Conservation (phyloP, 2,888 invertebrate genomes). For the Idaea biselata region DNA sequence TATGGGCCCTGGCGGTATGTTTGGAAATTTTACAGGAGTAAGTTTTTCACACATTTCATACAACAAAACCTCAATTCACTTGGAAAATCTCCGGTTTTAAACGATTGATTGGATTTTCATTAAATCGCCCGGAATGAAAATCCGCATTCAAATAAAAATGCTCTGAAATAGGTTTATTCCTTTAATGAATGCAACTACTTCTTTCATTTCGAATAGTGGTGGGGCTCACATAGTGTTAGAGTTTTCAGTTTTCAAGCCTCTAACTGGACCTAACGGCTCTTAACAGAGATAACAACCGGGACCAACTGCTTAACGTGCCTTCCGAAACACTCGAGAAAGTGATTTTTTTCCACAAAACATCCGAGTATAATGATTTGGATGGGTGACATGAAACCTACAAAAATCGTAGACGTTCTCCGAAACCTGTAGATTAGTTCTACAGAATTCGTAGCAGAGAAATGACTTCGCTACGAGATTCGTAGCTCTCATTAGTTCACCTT, state of each 20-base stretch:
- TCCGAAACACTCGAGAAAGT: no score
- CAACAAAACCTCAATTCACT: not conserved
- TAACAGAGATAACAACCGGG: no score
- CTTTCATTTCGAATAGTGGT: no score
- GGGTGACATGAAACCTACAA: no score
- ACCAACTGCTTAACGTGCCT: no score
- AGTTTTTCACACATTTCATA: constrained; percentile 28
- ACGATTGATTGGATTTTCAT: not conserved
- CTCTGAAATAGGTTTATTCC: not conserved
- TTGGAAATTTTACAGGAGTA: constrained; percentile 74
- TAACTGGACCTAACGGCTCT: no score
- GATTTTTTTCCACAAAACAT: no score
- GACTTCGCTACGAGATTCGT: not conserved
- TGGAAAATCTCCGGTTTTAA: not conserved
- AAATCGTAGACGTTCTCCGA: not conserved
- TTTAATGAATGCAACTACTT: no score
- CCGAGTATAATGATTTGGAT: no score
- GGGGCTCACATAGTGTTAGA: no score
- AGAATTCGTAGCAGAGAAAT: not conserved
- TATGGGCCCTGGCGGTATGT: constrained; percentile 78
- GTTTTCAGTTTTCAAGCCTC: no score
- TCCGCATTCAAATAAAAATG: not conserved
- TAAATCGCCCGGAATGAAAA: no score
- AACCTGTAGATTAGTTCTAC: not conserved
- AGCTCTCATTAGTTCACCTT: not conserved